A percentile compares a stretch with the other conserved stretches of the same genome.
These are phyloP conservation scores for Bombus breviceps DNA, from an alignment of 1,140 invertebrate species.

Conservation along the genomic window DNA sequence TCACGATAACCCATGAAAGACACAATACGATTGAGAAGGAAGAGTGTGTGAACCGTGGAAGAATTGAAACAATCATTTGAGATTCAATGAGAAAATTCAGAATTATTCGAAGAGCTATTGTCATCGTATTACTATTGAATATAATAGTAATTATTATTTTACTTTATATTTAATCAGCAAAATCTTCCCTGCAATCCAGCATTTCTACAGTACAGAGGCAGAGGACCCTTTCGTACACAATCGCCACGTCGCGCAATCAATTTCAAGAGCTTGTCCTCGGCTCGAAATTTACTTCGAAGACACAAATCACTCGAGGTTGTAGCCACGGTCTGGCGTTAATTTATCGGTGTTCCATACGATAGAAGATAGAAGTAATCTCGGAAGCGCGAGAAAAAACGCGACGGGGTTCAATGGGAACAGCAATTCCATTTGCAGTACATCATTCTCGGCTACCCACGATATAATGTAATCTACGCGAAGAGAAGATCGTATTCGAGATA, in stretches of 20 bases:
- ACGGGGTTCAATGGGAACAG: not conserved
- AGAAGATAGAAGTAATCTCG: not conserved
- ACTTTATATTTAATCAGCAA: not conserved
- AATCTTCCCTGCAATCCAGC: not conserved
- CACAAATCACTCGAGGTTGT: not conserved
- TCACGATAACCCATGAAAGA: not conserved
- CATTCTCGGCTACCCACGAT: constrained; percentile 14
- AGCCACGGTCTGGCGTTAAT: not conserved
- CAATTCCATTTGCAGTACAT: constrained; percentile 50
- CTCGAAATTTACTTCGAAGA: not conserved
- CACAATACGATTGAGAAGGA: no score
- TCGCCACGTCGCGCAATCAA: not conserved
- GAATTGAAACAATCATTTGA: not conserved
- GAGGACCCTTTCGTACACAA: no score
- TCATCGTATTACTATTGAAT: not conserved
- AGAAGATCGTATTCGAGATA: constrained; percentile 40
- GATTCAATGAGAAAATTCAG: not conserved
- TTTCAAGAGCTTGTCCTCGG: not conserved
- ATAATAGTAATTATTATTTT: not conserved
- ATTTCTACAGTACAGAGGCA: not conserved
- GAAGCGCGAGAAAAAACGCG: not conserved
- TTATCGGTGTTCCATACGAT: not conserved
- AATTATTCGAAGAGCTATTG: not conserved
- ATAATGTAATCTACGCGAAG: constrained; percentile 36
- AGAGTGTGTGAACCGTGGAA: no score